A percentile compares a stretch with the other conserved stretches of the same genome.
Conservation (phyloP, 2,113 vertebrate species). For the Tachuris rubrigastra region DNA sequence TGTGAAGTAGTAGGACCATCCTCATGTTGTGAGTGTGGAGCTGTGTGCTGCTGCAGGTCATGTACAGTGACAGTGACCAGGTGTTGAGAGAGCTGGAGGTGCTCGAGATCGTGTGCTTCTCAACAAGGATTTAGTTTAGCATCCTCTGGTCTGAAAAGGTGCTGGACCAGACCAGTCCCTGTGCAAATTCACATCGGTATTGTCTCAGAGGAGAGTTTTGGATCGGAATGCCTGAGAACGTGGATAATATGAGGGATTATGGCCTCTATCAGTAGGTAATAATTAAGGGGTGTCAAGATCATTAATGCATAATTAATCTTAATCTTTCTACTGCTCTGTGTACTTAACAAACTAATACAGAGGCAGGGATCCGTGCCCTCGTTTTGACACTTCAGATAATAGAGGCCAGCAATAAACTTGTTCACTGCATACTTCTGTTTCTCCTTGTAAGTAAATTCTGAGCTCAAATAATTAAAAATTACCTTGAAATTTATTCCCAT, state of each 20-base stretch:
- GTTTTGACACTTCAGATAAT: not conserved
- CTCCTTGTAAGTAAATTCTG: not conserved
- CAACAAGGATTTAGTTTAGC: not conserved
- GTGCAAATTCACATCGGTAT: rapidly evolving
- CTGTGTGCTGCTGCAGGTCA: not conserved
- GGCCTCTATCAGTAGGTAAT: not conserved
- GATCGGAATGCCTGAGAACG: not conserved
- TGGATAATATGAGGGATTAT: not conserved
- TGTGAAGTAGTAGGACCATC: not conserved
- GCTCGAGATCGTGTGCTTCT: not conserved
- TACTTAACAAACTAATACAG: not conserved
- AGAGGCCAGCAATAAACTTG: not conserved
- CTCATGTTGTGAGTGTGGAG: not conserved
- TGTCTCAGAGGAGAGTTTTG: rapidly evolving
- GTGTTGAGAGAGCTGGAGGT: not conserved
- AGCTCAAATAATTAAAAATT: not conserved
- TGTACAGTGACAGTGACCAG: not conserved
- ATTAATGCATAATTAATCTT: conserved; percentile 49
- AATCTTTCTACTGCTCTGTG: conserved; percentile 1
- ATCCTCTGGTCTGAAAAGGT: not conserved
- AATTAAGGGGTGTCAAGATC: conserved; percentile 37
- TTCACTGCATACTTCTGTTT: not conserved
- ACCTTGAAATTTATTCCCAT: not conserved
- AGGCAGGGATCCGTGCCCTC: not conserved
- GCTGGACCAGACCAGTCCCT: not conserved